These are phyloP conservation scores for Dendrocincla tyrannina DNA, from an alignment of 2,797 vertebrate genomes.

Conservation along the genomic window DNA sequence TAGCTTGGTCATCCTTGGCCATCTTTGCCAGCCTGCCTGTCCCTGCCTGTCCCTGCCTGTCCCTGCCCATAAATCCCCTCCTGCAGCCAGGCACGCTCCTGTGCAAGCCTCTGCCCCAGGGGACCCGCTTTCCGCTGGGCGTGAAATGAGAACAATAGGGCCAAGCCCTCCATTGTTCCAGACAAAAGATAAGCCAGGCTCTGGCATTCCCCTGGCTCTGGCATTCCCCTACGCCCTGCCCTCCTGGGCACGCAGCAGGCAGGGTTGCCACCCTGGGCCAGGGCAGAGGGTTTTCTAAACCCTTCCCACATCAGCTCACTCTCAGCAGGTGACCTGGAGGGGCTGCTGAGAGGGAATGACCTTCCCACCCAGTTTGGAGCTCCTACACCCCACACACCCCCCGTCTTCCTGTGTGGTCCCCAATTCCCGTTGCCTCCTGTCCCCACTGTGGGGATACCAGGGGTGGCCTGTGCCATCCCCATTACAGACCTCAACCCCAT, in stretches of 20 bases:
- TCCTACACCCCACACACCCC: neutral
- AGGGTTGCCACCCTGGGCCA: neutral
- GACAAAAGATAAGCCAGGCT: conserved; percentile 31
- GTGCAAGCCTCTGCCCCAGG: neutral
- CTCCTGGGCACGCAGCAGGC: neutral
- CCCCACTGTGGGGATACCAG: neutral
- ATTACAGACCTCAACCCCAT: neutral
- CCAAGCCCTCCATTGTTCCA: conserved; percentile 60
- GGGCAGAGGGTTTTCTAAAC: neutral
- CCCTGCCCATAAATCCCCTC: neutral
- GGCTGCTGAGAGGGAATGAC: neutral
- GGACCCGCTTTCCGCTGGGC: conserved; percentile 22
- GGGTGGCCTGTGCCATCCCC: neutral
- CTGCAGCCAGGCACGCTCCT: neutral
- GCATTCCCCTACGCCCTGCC: neutral
- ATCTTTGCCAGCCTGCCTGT: neutral
- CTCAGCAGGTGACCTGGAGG: neutral
- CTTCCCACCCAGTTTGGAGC: neutral
- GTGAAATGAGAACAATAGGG: conserved; percentile 54
- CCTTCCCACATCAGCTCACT: neutral
- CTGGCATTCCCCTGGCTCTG: conserved; percentile 4
- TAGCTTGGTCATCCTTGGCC: neutral
- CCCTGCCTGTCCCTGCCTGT: neutral
- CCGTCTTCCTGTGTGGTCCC: neutral
- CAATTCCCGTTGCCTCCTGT: accelerated